phyloP scores from a whole-genome alignment of 2,797 vertebrate genomes.

The Spea hammondii region DNA sequence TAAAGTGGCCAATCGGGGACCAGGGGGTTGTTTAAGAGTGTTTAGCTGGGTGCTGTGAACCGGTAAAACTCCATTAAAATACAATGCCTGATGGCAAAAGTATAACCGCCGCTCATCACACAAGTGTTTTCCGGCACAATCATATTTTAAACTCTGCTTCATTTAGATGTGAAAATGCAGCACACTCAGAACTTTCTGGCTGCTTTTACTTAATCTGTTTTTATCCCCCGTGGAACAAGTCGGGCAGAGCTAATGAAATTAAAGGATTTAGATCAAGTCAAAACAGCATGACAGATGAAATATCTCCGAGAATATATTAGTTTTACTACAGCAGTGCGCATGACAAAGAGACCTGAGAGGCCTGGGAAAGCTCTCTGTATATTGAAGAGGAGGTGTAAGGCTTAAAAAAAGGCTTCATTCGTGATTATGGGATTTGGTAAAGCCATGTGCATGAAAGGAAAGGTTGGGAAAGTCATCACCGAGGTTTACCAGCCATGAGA shows the following conservation, averaged over 20 bases:
- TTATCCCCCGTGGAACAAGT: slow-evolving; percentile 33
- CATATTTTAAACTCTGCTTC: slow-evolving; percentile 28
- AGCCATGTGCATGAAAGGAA: background rate
- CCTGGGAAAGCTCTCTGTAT: background rate
- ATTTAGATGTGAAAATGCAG: slow-evolving; percentile 41
- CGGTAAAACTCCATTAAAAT: too few species aligned
- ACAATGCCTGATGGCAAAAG: too few species aligned
- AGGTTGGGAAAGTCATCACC: too few species aligned
- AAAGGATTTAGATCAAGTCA: slow-evolving; percentile 41
- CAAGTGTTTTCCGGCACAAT: slow-evolving; percentile 29
- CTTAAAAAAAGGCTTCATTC: background rate
- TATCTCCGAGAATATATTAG: slow-evolving; percentile 38
- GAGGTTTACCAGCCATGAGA: too few species aligned
- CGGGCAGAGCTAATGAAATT: slow-evolving; percentile 47
- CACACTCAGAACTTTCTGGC: slow-evolving; percentile 18
- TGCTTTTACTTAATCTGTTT: slow-evolving; percentile 46
- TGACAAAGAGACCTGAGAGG: slow-evolving; percentile 17
- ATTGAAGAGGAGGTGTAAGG: background rate
- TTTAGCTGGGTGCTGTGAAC: too few species aligned
- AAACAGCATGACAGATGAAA: slow-evolving; percentile 37
- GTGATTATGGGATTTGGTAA: background rate
- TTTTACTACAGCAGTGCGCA: background rate
- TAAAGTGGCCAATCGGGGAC: too few species aligned
- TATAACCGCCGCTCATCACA: too few species aligned
- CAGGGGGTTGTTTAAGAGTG: too few species aligned